These are phyloP conservation scores for Bos taurus DNA, from an alignment of 2,113 vertebrate species.

Conservation along the genomic window DNA sequence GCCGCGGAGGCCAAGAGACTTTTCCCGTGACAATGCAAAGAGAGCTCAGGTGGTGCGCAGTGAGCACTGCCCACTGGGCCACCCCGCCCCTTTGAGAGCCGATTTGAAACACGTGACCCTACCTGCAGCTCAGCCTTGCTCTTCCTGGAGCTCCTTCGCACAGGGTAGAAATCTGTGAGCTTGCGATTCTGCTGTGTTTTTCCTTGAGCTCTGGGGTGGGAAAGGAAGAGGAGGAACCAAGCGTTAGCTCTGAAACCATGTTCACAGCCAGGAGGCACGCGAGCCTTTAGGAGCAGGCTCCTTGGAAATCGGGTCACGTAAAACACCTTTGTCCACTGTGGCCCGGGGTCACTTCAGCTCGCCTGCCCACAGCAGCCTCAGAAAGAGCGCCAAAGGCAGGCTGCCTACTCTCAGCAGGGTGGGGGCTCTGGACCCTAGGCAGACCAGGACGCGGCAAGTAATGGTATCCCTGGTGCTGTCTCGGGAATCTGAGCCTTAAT, in stretches of 20 bases:
- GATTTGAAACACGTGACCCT: accelerated
- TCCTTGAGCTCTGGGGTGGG: slow-evolving; percentile 81
- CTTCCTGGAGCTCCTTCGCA: slow-evolving; percentile 93
- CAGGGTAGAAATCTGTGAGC: slow-evolving; percentile 94
- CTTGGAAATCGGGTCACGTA: neutral
- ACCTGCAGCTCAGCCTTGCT: slow-evolving; percentile 93
- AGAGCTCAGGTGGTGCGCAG: accelerated
- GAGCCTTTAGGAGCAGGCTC: neutral
- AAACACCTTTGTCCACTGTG: neutral
- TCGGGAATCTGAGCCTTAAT: neutral
- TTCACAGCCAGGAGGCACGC: too few species aligned
- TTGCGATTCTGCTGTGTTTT: slow-evolving; percentile 88
- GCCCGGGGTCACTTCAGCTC: neutral
- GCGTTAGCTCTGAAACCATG: accelerated
- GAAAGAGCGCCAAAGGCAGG: neutral
- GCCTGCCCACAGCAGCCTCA: neutral
- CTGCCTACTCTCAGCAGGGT: neutral
- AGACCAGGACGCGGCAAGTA: neutral
- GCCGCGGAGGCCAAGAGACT: neutral
- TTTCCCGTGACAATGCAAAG: too few species aligned
- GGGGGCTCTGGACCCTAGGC: neutral
- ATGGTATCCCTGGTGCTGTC: neutral
- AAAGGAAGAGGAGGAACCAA: neutral
- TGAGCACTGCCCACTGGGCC: accelerated
- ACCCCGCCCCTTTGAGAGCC: neutral